Evolutionary conservation across 1,140 invertebrate species (phyloP), one percentile per base, ranked within the genome.

Genomic region (Conopomorpha cramerella): DNA sequence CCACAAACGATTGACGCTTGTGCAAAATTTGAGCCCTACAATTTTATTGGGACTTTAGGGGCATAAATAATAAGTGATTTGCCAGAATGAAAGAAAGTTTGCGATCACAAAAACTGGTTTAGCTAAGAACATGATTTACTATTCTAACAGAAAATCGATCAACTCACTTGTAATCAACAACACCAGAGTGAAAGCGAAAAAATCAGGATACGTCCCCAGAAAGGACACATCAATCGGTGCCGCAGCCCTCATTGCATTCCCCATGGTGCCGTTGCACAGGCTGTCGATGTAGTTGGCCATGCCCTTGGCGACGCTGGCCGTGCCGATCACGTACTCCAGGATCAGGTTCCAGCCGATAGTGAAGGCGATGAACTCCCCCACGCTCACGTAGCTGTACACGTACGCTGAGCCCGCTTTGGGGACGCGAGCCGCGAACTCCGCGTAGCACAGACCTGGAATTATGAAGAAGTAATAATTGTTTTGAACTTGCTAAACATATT

Each of bases 231-330:
- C 55, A 0, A 94, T 91, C 0, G 87, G 87, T 54, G 92, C 80
- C 7, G 82, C 43, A 0, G 81, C 70, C n/a, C 76, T 73, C 37
- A 96, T 84, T 1, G 83, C 76, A 7, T 79, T 79, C 15, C 82
- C 81, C 73, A 97, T 93, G 7, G 80, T 81, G 39, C 91, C 84
- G 48, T 88, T 82, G 30, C 87, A 79, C 0, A 97, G 62, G 8
- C 87, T 84, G 60, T 97, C 93, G 10, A 98, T 84, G 51, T 96
- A 96, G 34, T 87, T 88, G 55, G 91, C 93, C 55, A 95, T 85
- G 13, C 93, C 95, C 55, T 92, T 84, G 1, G 93, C 94, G n/a
- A 96, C 92, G 45, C 92, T 92, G 3, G 95, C 93, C 0, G 65
- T 74, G 26, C 73, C 73, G 6, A 96, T 93, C 1, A 92, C 86